Conservation (phyloP, 2,888 invertebrate genomes). For the Linhomoeus sp. region DNA sequence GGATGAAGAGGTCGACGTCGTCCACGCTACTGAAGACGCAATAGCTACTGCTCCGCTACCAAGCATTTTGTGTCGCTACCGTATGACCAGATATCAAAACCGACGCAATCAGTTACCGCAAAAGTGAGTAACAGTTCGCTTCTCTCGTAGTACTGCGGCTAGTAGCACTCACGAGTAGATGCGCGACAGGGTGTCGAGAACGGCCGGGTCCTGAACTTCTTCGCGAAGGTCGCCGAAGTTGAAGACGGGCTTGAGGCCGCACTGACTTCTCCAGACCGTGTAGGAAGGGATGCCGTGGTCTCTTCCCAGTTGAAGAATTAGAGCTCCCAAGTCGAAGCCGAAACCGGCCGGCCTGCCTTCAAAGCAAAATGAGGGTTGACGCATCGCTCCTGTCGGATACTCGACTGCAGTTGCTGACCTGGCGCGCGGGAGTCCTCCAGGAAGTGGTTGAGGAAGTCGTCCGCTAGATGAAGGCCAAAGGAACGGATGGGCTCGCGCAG, state of each 20-base stretch:
- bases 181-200: constrained; percentile 9
- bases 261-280: constrained; percentile 8
- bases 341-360: constrained; percentile 6
- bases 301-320: constrained; percentile 22
- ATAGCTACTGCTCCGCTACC: no score
- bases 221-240: constrained; percentile 8
- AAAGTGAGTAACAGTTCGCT: no score
- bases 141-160: no score
- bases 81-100: no score
- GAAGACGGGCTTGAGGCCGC: not conserved
- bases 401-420: no score
- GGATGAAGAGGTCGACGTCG: constrained; percentile 24
- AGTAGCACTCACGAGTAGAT: constrained; percentile 4
- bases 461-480: constrained; percentile 15
- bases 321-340: constrained; percentile 21
- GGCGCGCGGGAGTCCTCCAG: no score
- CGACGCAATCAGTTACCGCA: no score
- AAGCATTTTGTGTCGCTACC: no score
- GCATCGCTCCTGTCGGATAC: no score
- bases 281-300: constrained; percentile 26
- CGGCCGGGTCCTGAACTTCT: constrained; percentile 5
- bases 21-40: constrained; percentile 11
- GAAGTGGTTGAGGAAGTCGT: constrained; percentile 11
- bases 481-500: constrained; percentile 13
- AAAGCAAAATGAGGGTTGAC: no score